Percentiles rank a stretch among this genome's conserved stretches.
These are phyloP conservation scores for Julus scandinavius DNA, from an alignment of 2,888 invertebrate genomes.

Conservation along the genomic window DNA sequence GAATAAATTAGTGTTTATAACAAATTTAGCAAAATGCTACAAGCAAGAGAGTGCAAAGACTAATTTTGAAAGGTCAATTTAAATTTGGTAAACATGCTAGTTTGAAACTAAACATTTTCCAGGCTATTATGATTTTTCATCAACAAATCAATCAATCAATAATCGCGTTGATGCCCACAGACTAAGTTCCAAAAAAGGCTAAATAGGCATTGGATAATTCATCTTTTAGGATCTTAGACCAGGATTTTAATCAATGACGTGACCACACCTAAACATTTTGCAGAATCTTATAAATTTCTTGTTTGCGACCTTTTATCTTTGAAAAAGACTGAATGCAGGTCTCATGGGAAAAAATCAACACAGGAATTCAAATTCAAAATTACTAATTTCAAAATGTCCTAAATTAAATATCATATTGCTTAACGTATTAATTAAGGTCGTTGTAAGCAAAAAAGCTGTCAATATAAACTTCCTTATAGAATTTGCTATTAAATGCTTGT, in stretches of 20 bases:
- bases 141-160: no score
- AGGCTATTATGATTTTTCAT: no score
- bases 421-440: background rate
- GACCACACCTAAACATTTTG: no score
- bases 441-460: background rate
- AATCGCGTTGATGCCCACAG: no score
- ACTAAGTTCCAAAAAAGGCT: no score
- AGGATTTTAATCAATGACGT: no score
- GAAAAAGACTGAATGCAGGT: no score
- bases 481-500: no score
- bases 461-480: background rate
- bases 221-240: no score
- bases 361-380: background rate
- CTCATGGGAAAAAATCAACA: background rate
- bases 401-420: background rate
- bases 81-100: background rate
- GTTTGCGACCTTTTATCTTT: background rate
- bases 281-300: background rate
- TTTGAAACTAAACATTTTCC: no score
- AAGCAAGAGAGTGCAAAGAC: conserved; percentile 15
- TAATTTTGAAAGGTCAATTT: background rate
- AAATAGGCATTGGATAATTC: no score
- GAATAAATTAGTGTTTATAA: background rate
- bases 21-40: background rate
- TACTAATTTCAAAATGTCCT: background rate